A percentile compares a stretch with the other conserved stretches of the same genome.
Evolutionary conservation across 2,888 invertebrate genomes (phyloP).

Genomic region (Diogma glabrata): DNA sequence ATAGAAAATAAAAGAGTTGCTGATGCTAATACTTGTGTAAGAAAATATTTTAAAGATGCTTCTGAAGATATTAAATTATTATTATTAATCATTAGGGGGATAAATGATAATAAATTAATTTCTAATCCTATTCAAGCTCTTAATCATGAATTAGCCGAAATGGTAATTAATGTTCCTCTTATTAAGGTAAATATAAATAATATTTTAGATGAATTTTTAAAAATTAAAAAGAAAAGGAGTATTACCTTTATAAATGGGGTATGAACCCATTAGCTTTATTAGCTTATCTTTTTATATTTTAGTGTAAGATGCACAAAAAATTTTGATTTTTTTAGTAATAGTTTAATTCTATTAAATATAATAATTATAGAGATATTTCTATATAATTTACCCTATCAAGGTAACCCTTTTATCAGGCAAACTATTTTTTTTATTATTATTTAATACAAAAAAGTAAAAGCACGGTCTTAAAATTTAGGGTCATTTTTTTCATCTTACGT

Average conservation of each 20-base stretch:
- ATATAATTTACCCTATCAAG: conserved; percentile 50
- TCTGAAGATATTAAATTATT: not conserved
- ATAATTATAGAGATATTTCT: not conserved
- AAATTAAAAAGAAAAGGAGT: conserved; percentile 42
- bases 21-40: not conserved
- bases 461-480: no score
- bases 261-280: not conserved
- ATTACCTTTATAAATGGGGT: not conserved
- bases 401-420: no score
- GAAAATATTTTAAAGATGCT: not conserved
- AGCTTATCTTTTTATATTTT: not conserved
- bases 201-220: no score
- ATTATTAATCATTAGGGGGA: not conserved
- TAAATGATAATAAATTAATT: no score
- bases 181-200: conserved; percentile 42
- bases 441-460: no score
- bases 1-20: not conserved
- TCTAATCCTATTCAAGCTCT: not conserved
- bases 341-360: not conserved
- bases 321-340: not conserved
- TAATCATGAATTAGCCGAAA: conserved; percentile 36
- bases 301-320: not conserved
- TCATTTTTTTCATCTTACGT: no score
- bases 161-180: conserved; percentile 38
- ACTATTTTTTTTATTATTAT: no score